A percentile compares a stretch with the other conserved stretches of the same genome.
Evolutionary conservation across 2,797 vertebrate species (phyloP).

Genomic region (Hydrocynus forskahlii): DNA sequence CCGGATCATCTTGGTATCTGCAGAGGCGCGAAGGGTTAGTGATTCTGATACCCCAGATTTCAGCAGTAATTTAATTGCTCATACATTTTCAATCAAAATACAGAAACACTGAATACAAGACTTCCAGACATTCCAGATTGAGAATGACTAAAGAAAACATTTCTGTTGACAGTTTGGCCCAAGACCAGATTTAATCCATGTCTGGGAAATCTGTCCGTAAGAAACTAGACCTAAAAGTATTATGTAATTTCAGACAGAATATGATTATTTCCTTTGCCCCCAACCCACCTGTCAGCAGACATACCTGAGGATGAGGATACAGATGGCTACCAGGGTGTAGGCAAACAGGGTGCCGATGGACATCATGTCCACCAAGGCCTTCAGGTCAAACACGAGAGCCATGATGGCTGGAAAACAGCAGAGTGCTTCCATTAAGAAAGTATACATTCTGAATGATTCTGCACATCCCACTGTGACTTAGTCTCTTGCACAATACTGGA

Average conservation of each 20-base stretch:
- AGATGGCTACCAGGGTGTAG: slow-evolving; percentile 86
- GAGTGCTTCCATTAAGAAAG: background rate
- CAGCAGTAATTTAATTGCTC: no score
- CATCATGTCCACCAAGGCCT: slow-evolving; percentile 86
- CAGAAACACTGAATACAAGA: no score
- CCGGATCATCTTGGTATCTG: slow-evolving; percentile 76
- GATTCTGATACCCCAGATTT: background rate
- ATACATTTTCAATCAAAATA: no score
- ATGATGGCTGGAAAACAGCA: slow-evolving; percentile 76
- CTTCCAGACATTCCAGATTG: no score
- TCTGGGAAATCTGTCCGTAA: background rate
- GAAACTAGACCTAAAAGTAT: background rate
- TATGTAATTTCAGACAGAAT: background rate
- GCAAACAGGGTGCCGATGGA: slow-evolving; percentile 86
- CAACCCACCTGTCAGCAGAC: background rate
- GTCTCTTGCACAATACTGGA: background rate
- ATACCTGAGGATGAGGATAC: slow-evolving; percentile 83
- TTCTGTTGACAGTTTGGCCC: background rate
- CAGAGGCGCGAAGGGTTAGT: background rate
- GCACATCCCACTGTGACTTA: background rate
- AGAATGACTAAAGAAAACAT: no score
- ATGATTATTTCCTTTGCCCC: background rate
- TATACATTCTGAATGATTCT: background rate
- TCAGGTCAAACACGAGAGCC: slow-evolving; percentile 86
- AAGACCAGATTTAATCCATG: background rate